phyloP scores from a whole-genome alignment of 2,888 invertebrate species.

The Drosophila subsilvestris region DNA sequence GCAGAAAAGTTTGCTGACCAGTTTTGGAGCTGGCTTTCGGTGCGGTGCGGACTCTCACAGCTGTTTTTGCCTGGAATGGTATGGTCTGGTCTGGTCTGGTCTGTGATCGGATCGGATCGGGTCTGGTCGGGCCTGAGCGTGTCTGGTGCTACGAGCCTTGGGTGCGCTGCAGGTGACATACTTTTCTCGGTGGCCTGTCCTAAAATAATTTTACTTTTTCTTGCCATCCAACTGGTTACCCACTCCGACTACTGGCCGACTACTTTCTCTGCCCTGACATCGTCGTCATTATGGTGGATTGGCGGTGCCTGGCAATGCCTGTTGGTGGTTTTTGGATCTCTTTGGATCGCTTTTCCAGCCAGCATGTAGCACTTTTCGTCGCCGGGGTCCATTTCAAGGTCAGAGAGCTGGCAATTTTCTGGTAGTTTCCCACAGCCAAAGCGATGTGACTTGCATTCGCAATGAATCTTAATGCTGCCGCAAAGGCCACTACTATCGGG shows the following conservation, averaged over 20 bases:
- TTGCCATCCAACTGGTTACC: slow-evolving; percentile 60
- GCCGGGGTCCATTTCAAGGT: slow-evolving; percentile 62
- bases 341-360: slow-evolving; percentile 56
- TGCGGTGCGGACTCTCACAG: slow-evolving; percentile 15
- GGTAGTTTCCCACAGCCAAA: slow-evolving; percentile 32
- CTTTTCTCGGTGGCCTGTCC: slow-evolving; percentile 67
- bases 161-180: slow-evolving; percentile 71
- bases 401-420: slow-evolving; percentile 39
- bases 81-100: slow-evolving; percentile 9
- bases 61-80: slow-evolving; percentile 30
- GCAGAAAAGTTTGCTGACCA: not conserved
- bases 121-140: not conserved
- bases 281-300: slow-evolving; percentile 20
- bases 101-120: slow-evolving; percentile 2
- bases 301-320: slow-evolving; percentile 7
- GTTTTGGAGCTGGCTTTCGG: slow-evolving; percentile 4
- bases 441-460: slow-evolving; percentile 44
- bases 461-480: slow-evolving; percentile 37
- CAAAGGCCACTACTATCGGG: slow-evolving; percentile 8
- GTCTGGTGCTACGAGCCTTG: slow-evolving; percentile 21
- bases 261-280: slow-evolving; percentile 67
- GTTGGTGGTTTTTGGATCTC: not conserved
- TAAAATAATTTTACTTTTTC: slow-evolving; percentile 76
- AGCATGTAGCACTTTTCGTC: slow-evolving; percentile 59
- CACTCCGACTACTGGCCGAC: slow-evolving; percentile 30